Evolutionary conservation across 2,113 vertebrate genomes (phyloP).

Genomic region (Uria lomvia): DNA sequence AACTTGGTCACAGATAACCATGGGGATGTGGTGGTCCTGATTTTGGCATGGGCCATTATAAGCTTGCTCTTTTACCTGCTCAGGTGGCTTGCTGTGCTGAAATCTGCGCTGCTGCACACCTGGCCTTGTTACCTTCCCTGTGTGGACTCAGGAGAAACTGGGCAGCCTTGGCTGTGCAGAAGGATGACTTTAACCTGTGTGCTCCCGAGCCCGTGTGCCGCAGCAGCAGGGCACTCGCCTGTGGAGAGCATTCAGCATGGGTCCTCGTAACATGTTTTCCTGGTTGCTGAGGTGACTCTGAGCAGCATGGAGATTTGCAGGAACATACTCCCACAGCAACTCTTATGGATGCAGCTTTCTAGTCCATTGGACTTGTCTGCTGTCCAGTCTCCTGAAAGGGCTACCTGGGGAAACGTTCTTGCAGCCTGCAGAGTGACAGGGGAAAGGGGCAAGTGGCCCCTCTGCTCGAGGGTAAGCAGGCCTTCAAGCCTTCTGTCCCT

Average conservation of each 20-base stretch:
- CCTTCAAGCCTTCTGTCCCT: background rate
- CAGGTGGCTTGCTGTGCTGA: background rate
- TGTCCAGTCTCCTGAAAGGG: background rate
- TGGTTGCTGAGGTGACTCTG: background rate
- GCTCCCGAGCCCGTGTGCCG: background rate
- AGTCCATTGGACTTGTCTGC: background rate
- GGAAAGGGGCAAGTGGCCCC: background rate
- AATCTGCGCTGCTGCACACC: background rate
- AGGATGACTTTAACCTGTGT: background rate
- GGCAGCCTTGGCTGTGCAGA: background rate
- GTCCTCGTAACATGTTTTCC: background rate
- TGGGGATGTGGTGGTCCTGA: background rate
- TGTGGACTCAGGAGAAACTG: background rate
- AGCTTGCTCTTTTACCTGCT: background rate
- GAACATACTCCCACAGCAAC: background rate
- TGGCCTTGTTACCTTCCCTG: background rate
- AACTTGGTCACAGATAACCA: background rate
- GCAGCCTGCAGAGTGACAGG: background rate
- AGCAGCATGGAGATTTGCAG: background rate
- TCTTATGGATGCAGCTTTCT: rapidly evolving
- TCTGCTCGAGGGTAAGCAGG: background rate
- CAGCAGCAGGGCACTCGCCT: background rate
- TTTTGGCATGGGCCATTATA: background rate
- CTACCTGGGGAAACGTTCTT: background rate
- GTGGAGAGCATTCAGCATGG: rapidly evolving